Conservation (phyloP, 2,113 vertebrate genomes). For the Percina caprodes region DNA sequence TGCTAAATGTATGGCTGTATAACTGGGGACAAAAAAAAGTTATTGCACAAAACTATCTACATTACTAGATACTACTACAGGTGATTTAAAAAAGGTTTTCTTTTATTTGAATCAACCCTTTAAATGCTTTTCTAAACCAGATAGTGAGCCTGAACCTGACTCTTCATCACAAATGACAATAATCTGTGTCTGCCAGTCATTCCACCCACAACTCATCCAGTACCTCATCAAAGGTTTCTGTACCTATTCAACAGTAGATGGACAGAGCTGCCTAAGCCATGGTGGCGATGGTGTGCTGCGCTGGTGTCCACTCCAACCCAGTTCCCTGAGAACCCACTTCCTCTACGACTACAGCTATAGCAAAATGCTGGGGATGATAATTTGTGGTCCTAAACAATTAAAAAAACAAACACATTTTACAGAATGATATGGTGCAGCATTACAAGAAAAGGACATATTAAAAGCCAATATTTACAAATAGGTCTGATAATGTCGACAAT, state of each 20-base stretch:
- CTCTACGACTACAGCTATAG: constrained; percentile 71
- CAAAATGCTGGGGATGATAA: constrained; percentile 61
- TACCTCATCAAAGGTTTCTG: background rate
- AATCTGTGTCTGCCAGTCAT: constrained; percentile 10
- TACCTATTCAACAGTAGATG: constrained; percentile 21
- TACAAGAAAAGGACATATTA: constrained; percentile 58
- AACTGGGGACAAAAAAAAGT: too few species aligned
- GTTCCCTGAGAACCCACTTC: constrained; percentile 83
- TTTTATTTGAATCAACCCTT: background rate
- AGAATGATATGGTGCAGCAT: constrained; percentile 63
- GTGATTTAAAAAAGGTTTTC: background rate
- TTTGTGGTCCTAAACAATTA: constrained; percentile 46
- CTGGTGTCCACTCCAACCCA: constrained; percentile 70
- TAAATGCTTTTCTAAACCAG: background rate
- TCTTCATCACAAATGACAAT: constrained; percentile 10
- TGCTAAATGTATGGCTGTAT: too few species aligned
- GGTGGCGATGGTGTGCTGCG: constrained; percentile 57
- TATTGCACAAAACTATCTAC: background rate
- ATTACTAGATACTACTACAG: background rate
- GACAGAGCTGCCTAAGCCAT: constrained; percentile 35
- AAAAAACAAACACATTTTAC: constrained; percentile 49
- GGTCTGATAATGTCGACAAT: constrained; percentile 1
- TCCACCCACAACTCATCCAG: constrained; percentile 25
- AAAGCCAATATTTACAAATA: constrained; percentile 74
- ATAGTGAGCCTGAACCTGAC: constrained; percentile 1